Base-by-base conservation (phyloP, 2,888 invertebrate species). In the Brassicogethes aeneus region DNA sequence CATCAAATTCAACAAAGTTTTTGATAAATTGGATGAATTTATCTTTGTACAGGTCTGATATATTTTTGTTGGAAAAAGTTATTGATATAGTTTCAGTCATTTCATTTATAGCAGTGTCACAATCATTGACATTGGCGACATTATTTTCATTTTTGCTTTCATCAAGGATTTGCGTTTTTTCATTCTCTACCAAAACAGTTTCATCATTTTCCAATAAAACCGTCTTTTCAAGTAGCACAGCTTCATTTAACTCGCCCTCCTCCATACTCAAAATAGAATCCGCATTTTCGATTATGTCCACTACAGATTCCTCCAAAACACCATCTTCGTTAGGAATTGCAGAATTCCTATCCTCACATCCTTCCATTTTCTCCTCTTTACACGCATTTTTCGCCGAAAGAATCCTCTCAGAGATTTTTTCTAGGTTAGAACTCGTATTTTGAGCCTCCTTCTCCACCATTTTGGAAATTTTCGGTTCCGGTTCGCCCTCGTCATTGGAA, bases 1-100 rank as follows among this genome's bases (percentile, higher is more conserved):
- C 66, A 61, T 41, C 66, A 45, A 58, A 68, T 69, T 53, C 75
- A 60, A 45, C 69, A 57, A 50, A 67, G 59, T 46, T 34, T 36
- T 71, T 55, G 57, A 76, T 62, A 56, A 74, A 74, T 34, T 64
- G 62, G 46, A 72, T 68, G 35, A 77, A 60, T 52, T 69, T 64
- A 17, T 64, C 55, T 54, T 71, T 74, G 54, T 73, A 76, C 30
- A 52, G 57, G 40, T 65, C 66, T 1, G 73, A 71, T 44, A 70
- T 51, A 43, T 61, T 64, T 46, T 62, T 66, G 46, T 73, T 69
- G 45, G 60, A 68, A 54, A 76, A 75, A 15, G 61, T 65, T 7
- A 76, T 66, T 34, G 67, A 66, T 16, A 75, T 62, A 44, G n/a
- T n/a, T n/a, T n/a, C n/a, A n/a, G n/a, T n/a, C n/a, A n/a, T n/a